phyloP scores from a whole-genome alignment of 2,888 invertebrate species.

The Copidosoma aretas region DNA sequence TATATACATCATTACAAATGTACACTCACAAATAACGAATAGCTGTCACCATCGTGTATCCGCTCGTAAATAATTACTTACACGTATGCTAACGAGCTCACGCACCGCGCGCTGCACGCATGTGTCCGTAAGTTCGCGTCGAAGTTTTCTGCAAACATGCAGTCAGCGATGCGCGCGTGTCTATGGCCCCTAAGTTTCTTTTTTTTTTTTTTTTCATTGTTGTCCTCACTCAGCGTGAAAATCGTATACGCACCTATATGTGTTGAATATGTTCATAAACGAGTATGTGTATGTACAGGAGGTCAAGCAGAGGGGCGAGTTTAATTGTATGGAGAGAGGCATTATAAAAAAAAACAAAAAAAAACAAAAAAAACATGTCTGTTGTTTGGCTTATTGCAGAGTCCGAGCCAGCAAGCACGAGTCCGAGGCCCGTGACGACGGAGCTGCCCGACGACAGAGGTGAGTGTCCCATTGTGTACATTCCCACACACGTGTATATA shows the following conservation, averaged over 20 bases:
- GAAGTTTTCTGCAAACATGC: too few relatives aligned
- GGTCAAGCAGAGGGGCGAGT: neutral
- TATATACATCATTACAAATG: neutral
- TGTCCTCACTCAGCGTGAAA: conserved; percentile 3
- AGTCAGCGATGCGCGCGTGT: too few relatives aligned
- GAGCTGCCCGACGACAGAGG: conserved; percentile 65
- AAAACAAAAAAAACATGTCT: conserved; percentile 48
- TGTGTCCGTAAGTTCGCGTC: too few relatives aligned
- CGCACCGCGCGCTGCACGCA: too few relatives aligned
- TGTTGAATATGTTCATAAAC: neutral
- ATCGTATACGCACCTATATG: conserved; percentile 17
- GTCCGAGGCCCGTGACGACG: conserved; percentile 77
- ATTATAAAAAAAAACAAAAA: neutral
- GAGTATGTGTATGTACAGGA: neutral
- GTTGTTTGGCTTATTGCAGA: conserved; percentile 65
- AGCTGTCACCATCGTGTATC: too few relatives aligned
- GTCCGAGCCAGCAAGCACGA: conserved; percentile 81
- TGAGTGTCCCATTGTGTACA: conserved; percentile 42
- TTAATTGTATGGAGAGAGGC: conserved; percentile 12
- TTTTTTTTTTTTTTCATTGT: neutral
- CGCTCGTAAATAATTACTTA: too few relatives aligned
- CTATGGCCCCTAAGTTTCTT: neutral
- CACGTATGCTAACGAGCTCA: too few relatives aligned
- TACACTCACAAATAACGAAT: too few relatives aligned
- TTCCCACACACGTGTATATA: too few relatives aligned